phyloP scores from a whole-genome alignment of 2,888 invertebrate species.

The Tipula unca region DNA sequence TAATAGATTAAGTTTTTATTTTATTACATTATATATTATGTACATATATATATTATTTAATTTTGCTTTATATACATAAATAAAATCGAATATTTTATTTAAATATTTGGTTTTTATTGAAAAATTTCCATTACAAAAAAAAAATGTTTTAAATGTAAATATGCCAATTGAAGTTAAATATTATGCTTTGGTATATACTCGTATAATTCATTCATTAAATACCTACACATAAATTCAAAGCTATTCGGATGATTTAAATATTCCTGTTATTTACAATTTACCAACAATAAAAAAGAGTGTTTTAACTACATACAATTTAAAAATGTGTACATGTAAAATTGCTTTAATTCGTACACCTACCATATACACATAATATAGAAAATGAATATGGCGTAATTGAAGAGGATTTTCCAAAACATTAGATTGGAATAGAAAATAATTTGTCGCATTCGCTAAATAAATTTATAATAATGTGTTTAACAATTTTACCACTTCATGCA shows the following conservation, averaged over 20 bases:
- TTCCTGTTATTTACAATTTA: background rate
- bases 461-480: background rate
- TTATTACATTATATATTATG: no score
- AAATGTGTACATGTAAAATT: background rate
- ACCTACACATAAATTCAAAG: background rate
- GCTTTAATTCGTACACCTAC: background rate
- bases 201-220: background rate
- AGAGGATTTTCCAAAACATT: background rate
- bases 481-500: background rate
- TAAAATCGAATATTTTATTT: background rate
- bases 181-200: background rate
- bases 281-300: background rate
- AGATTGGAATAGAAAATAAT: background rate
- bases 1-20: background rate
- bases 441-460: background rate
- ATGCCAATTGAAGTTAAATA: background rate
- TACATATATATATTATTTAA: background rate
- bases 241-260: background rate
- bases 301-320: background rate
- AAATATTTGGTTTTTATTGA: background rate
- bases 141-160: background rate
- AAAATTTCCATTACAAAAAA: background rate
- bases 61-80: background rate
- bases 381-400: background rate
- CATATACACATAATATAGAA: no score